A percentile compares a stretch with the other conserved stretches of the same genome.
Conservation (phyloP, 2,797 vertebrate species). For the Xyrichtys novacula region DNA sequence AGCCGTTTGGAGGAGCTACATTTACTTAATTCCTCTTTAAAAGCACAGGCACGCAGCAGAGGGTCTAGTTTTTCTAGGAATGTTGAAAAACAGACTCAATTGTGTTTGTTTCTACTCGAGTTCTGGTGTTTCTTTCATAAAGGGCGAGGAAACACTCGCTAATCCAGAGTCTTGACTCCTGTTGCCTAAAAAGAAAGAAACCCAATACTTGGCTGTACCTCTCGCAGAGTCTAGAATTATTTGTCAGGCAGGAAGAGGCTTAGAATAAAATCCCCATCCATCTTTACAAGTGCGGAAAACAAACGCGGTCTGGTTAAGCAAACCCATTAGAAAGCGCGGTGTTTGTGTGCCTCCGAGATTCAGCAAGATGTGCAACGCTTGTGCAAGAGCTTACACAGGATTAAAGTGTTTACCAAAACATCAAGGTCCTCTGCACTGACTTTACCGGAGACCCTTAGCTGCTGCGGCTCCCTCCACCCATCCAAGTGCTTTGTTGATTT, state of each 20-base stretch:
- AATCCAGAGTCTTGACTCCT: slow-evolving; percentile 34
- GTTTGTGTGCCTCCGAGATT: slow-evolving; percentile 74
- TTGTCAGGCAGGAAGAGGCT: slow-evolving; percentile 63
- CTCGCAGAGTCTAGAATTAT: slow-evolving; percentile 58
- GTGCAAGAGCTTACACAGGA: slow-evolving; percentile 78
- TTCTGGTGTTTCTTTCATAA: slow-evolving; percentile 16
- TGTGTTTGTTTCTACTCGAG: background rate
- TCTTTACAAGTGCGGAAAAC: slow-evolving; percentile 69
- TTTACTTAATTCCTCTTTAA: slow-evolving; percentile 64
- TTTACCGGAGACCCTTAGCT: slow-evolving; percentile 60
- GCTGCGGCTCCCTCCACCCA: slow-evolving; percentile 33
- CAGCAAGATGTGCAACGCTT: slow-evolving; percentile 63
- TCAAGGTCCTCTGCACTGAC: slow-evolving; percentile 72
- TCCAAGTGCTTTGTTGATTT: slow-evolving; percentile 67
- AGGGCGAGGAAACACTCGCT: slow-evolving; percentile 25
- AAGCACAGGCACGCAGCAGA: slow-evolving; percentile 34
- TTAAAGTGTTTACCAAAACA: slow-evolving; percentile 84
- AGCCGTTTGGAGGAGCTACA: slow-evolving; percentile 45
- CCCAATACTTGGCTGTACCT: slow-evolving; percentile 36
- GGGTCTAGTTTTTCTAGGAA: slow-evolving; percentile 5
- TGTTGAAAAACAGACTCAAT: slow-evolving; percentile 31
- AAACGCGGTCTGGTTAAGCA: slow-evolving; percentile 76
- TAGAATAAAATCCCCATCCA: slow-evolving; percentile 65
- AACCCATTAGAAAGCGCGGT: slow-evolving; percentile 74
- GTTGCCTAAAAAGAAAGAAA: slow-evolving; percentile 40